Base-by-base conservation (phyloP, 2,888 invertebrate species). In the Ypsolopha sequella region DNA sequence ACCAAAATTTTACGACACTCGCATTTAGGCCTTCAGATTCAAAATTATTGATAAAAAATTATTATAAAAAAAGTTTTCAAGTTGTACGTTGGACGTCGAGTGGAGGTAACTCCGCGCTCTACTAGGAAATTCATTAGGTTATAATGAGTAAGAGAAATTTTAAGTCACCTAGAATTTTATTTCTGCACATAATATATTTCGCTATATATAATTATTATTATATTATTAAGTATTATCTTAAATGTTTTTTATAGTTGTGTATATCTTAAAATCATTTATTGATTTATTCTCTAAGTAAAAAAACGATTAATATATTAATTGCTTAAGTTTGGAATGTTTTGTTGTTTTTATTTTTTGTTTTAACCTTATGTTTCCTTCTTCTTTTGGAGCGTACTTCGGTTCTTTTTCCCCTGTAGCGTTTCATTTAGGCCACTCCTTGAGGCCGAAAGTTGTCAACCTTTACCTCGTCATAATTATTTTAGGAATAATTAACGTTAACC, bases 21-120 rank as follows among this genome's bases (percentile, higher is more conserved):
- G 89, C 89, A 89, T 89, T 89, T 89, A 89, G 89, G 89, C 89
- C 88, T 89, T 89, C 88, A 87, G 88, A 89, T 86, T 88, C 88
- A 88, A 88, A 89, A 88, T 86, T 86, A 86, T 87, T 86, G 75
- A 86, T 85, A 81, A 82, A 78, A 76, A 70, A 76, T 74, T 68
- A 82, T 81, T 82, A 79, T 79, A 70, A 73, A 76, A 73, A 64
- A 74, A 73, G 67, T 70, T 68, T 72, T 75, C 72, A 76, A 76
- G 75, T 80, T 70, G 79, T 78, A 79, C 76, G 79, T 78, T 75
- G 77, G 71, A 80, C 80, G 82, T 80, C 76, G 76, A 67, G 70
- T 62, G 74, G 67, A 66, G 68, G 59, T 54, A 50, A 36, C 56
- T 51, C 67, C 64, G 69, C 76, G 79, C 81, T 80, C 80, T 77